A percentile compares a stretch with the other conserved stretches of the same genome.
phyloP scores from a whole-genome alignment of 1,140 invertebrate species.

The Listronotus oregonensis region DNA sequence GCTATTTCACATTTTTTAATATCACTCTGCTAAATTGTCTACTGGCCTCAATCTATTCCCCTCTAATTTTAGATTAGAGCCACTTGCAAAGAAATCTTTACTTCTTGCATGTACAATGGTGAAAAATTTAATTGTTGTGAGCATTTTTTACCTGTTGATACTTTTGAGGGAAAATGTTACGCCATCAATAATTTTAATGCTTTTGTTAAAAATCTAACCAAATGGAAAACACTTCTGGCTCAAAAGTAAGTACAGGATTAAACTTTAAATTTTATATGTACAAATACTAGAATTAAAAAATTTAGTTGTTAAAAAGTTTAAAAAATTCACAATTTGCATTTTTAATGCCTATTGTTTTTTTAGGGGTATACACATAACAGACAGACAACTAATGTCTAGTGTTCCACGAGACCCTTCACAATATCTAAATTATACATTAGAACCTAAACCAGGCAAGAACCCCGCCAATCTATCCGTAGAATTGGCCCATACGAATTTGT shows the following conservation, averaged over 20 bases:
- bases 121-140: constrained; percentile 22
- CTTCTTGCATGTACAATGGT: constrained; percentile 11
- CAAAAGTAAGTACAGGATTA: not conserved
- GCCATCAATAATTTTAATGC: constrained; percentile 22
- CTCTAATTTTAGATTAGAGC: constrained; percentile 14
- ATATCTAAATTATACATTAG: not conserved
- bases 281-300: too few species aligned
- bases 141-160: constrained; percentile 14
- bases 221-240: not conserved
- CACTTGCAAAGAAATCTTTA: constrained; percentile 19
- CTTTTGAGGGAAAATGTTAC: constrained; percentile 21
- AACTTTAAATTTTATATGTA: constrained; percentile 1
- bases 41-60: too few species aligned
- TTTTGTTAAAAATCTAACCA: not conserved
- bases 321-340: too few species aligned
- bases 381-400: too few species aligned
- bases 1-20: too few species aligned
- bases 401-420: too few species aligned
- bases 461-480: constrained; percentile 20
- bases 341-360: not conserved
- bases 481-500: constrained; percentile 15
- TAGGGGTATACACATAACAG: not conserved
- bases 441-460: not conserved
- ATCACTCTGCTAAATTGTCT: too few species aligned
- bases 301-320: too few species aligned